Base-by-base conservation (phyloP, 2,113 vertebrate species). In the Chascanopsetta lugubris region DNA sequence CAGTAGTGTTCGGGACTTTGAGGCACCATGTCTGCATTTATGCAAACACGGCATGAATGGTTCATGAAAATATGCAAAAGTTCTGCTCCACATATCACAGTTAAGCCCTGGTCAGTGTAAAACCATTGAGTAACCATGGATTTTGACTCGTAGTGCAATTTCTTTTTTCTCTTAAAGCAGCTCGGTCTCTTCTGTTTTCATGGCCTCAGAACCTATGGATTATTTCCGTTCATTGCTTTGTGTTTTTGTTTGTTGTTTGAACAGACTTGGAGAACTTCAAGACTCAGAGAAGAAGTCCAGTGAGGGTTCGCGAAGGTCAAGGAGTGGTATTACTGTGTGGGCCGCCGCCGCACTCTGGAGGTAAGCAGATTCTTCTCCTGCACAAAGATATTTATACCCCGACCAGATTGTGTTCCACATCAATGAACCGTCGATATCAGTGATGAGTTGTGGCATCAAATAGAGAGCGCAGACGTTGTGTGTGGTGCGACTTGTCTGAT, bases 251-350 rank as follows among this genome's bases (percentile, higher is more conserved):
- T n/a, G n/a, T n/a, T n/a, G n/a, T n/a, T n/a, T n/a, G 69, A 66
- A 75, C 92, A 98, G 97, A 97, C 84, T 89, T 99, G 2, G 97
- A 99, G 81, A 96, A 93, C 86, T 99, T 99, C 91, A 96, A 96
- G 86, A 94, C 94, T 4, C 92, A 95, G 69, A 93, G 88, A 1
- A 91, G 96, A 84, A 98, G 92, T 91, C 95, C 94, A 0, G 97
- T 99, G 66, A 94, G 93, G 0, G 97, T 97, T 8, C 95, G 97
- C 6, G 95, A 95, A 69, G 97, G 97, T 59, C 96, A 98, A 86
- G 97, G 96, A 51, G 96, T 99, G 91, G 97, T 97, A 24, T 89
- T 99, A 26, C 91, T 98, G 7, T 99, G 97, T 3, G 97, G 95
- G 2, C 95, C 96, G 1, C 92, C 92, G 1, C 74, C 80, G 1